Evolutionary conservation across 2,888 invertebrate species (phyloP), one percentile per base, ranked within the genome.

Genomic region (Mythimna lalbum): DNA sequence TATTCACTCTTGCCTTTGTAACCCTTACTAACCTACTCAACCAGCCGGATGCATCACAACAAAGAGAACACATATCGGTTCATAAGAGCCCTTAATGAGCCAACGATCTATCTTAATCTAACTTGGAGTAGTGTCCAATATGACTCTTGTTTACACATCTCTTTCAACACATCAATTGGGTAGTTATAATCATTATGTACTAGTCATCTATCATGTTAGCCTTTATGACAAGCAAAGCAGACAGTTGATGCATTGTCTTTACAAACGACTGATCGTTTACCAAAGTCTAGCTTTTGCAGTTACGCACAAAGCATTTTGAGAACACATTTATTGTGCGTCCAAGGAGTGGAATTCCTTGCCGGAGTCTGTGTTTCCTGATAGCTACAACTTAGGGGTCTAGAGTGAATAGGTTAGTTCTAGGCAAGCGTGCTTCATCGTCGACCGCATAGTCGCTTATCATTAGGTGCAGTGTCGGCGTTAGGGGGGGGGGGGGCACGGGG

Each of bases 161-260:
- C 56, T 73, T 82, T 74, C 73, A 67, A 57, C 68, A 84, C 52
- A n/a, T 74, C 69, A 82, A 76, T 78, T 67, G 72, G 57, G 53
- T 43, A 17, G 43, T 43, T 69, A 73, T 84, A 81, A 82, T 82
- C 63, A 75, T 65, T 43, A 55, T 31, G 63, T 19, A 19, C 27
- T 31, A 64, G 55, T 57, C 83, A 85, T 83, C 77, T 67, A 82
- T 80, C 85, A 84, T 82, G 62, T 64, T 43, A 72, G 10, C 39
- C 17, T 62, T 74, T 74, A 60, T 66, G 73, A 79, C 69, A 73
- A 73, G 31, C 33, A 74, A 77, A 77, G 49, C 6, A 73, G 82
- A 63, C 19, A 21, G 43, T 10, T 80, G 74, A 50, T 63, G 62
- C 39, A 76, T 84, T 80, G 78, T 86, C 76, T 79, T 72, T 39